Conservation (phyloP, 2,888 invertebrate species). For the Leucophenga maculata region DNA sequence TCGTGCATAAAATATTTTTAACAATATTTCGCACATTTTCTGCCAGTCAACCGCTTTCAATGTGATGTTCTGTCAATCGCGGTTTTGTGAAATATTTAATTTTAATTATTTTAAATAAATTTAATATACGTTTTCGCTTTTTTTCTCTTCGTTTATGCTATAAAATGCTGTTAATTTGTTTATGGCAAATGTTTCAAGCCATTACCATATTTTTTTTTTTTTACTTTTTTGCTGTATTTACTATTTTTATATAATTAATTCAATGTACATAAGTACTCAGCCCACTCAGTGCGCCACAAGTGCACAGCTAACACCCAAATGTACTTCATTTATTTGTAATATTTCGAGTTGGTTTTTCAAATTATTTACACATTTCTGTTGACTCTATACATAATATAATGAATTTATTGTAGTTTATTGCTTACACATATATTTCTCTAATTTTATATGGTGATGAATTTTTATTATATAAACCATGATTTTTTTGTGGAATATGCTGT, state of each 20-base stretch:
- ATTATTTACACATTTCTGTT: background rate
- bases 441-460: background rate
- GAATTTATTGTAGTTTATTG: too few species aligned
- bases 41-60: background rate
- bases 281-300: too few species aligned
- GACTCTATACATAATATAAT: background rate
- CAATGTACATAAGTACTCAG: background rate
- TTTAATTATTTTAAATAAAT: constrained; percentile 43
- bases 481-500: too few species aligned
- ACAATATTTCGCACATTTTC: background rate
- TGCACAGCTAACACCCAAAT: background rate
- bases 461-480: background rate
- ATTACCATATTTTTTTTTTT: too few species aligned
- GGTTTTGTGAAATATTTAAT: constrained; percentile 24
- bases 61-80: background rate
- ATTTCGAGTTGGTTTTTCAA: constrained; percentile 6
- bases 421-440: too few species aligned
- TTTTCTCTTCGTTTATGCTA: too few species aligned
- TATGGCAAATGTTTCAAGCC: background rate
- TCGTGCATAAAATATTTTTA: too few species aligned
- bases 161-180: background rate
- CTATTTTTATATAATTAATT: constrained; percentile 3
- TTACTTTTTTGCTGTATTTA: too few species aligned
- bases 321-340: constrained; percentile 5
- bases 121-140: background rate